Conservation (phyloP, 2,888 invertebrate species). For the Mythimna ferrago region DNA sequence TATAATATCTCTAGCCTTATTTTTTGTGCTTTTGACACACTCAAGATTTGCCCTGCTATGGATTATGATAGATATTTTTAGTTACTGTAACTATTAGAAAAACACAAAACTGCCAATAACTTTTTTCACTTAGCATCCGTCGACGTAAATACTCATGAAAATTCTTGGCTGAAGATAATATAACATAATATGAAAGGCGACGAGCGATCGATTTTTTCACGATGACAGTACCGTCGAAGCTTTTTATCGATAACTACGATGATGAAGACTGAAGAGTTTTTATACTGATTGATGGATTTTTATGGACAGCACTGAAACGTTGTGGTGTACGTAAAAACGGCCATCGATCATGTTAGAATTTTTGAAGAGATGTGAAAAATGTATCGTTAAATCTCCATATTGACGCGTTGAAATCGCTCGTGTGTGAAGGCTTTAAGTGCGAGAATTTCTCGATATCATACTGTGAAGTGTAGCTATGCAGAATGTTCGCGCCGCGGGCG, state of each 20-base stretch:
- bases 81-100: too few species aligned
- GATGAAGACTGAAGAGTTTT: conserved; percentile 9
- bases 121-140: too few species aligned
- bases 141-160: background rate
- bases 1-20: too few species aligned
- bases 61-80: too few species aligned
- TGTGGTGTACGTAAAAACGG: conserved; percentile 7
- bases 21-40: too few species aligned
- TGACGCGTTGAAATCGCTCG: conserved; percentile 9
- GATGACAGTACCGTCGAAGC: background rate
- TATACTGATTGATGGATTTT: conserved; percentile 20
- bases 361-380: background rate
- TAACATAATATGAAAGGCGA: background rate
- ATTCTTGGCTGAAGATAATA: background rate
- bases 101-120: too few species aligned
- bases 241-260: background rate
- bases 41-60: too few species aligned
- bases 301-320: background rate
- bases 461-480: conserved; percentile 45
- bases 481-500: conserved; percentile 43
- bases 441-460: conserved; percentile 45
- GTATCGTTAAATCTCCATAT: conserved; percentile 16
- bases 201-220: background rate
- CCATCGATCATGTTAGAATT: conserved; percentile 33
- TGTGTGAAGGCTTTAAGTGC: conserved; percentile 19